Evolutionary conservation across 2,113 vertebrate genomes (phyloP), one percentile per base, ranked within the genome.

Genomic region (Cygnus buccinator): DNA sequence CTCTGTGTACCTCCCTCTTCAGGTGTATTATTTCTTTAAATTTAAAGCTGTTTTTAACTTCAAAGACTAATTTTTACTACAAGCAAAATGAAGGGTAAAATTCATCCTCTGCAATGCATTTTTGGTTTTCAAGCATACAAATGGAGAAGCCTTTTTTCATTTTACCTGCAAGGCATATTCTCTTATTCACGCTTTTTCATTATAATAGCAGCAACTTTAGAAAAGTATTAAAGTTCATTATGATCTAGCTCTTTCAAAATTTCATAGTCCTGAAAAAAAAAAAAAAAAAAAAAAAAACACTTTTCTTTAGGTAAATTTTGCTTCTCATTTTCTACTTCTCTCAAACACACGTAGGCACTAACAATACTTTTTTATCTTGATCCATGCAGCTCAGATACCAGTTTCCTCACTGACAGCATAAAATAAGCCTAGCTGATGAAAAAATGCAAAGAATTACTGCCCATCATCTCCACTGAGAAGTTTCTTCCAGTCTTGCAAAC

Each of bases 91-190:
- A 93, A 87, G 43, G 41, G 71, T 92, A 96, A 95, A 95, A 95
- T 85, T 87, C 66, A 95, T 63, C 71, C 84, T 89, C 71, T 94
- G 86, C 71, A 92, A 84, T 71, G 89, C 55, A 83, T 87, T 81
- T 94, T 92, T 92, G 84, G 89, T 94, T 96, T 96, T 94, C 59
- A 66, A 92, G 89, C 50, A 67, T 41, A 82, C 76, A 94, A 92
- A 95, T 5, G 41, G 71, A 5, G 2, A 95, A 96, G 62, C 20
- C 71, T 94, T 87, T 83, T 88, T 89, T 89, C 9, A 0, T 89
- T 96, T 96, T 95, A 96, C 95, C 96, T 95, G 78, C 80, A 93
- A 97, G 94, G 95, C 94, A 95, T 94, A 76, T 62, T 96, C 86
- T 90, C 84, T 93, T 94, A 96, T 95, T 96, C 96, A 79, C 77